phyloP scores from a whole-genome alignment of 1,140 invertebrate species.

The Archegozetes longisetosus region DNA sequence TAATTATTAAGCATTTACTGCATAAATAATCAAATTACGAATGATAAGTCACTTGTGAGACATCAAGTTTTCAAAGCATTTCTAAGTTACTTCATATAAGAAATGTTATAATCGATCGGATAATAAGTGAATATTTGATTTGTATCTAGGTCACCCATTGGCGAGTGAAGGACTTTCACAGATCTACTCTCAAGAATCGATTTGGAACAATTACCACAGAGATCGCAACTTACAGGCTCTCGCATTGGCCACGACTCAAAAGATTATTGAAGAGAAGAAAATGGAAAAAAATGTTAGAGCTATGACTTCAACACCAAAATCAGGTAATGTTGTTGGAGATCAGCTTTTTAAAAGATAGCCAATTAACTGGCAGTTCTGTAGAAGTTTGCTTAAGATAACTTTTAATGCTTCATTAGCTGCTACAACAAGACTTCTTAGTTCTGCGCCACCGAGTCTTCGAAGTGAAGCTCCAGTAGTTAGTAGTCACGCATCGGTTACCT shows the following conservation, averaged over 20 bases:
- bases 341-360: not conserved
- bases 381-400: not conserved
- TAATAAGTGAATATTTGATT: no score
- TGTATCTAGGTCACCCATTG: slow-evolving; percentile 10
- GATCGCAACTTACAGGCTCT: slow-evolving; percentile 12
- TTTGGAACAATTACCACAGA: not conserved
- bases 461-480: not conserved
- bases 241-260: slow-evolving; percentile 11
- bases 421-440: not conserved
- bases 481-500: no score
- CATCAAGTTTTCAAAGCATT: no score
- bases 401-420: not conserved
- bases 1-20: no score
- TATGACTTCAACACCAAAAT: not conserved
- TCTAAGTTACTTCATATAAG: no score
- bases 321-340: not conserved
- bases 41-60: no score
- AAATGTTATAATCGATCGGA: no score
- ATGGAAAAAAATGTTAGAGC: slow-evolving; percentile 2
- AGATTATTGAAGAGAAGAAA: slow-evolving; percentile 15
- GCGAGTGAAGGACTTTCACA: not conserved
- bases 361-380: no score
- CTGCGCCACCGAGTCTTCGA: slow-evolving; percentile 8
- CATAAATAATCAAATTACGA: no score
- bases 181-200: not conserved